Evolutionary conservation across 23 tunicate species (phyloP), one percentile per base, ranked within the genome.

Genomic region (Styela plicata): DNA sequence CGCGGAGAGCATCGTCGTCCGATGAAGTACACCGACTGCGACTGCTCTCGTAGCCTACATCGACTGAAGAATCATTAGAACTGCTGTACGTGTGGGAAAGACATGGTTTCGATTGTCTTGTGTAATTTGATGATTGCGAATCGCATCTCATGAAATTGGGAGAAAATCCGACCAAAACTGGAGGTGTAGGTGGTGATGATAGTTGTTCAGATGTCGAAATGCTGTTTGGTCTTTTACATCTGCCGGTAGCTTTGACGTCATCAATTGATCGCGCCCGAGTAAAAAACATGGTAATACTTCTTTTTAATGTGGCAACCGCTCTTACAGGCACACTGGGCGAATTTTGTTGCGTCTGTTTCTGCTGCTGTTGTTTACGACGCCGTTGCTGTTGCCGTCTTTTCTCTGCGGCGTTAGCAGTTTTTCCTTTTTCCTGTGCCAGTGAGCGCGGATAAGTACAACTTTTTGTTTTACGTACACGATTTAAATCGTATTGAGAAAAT

Each of bases 11-110:
- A 0, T 76, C 81, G 28, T 76, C 81, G 22, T 36, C 52, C 13
- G 81, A 76, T 57, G 66, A 52, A 1, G 30, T 25, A 53, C 37
- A 76, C 53, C 66, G 66, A 27, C 81, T 76, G 36, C 81, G 52
- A 27, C 81, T 30, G 33, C 81, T 76, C 37, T 76, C 81, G 81
- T 76, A 76, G 0, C 81, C 81, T 25, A 76, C 66, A 53, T 76
- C 81, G 64, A 53, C 26, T 27, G 81, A 76, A 24, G 81, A 37
- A 53, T 33, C 22, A 24, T 33, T 31, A 13, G 66, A 44, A 24
- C 81, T 76, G 64, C 57, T 44, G 13, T 44, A 44, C 13, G 10
- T 13, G 57, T 44, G n/a, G n/a, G 57, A 44, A 44, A 13, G 57
- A 13, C 10, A 44, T 44, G 57, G 7, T 44, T 44, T 44, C 57